phyloP scores from a whole-genome alignment of 2,797 vertebrate species.

The Morus bassanus region DNA sequence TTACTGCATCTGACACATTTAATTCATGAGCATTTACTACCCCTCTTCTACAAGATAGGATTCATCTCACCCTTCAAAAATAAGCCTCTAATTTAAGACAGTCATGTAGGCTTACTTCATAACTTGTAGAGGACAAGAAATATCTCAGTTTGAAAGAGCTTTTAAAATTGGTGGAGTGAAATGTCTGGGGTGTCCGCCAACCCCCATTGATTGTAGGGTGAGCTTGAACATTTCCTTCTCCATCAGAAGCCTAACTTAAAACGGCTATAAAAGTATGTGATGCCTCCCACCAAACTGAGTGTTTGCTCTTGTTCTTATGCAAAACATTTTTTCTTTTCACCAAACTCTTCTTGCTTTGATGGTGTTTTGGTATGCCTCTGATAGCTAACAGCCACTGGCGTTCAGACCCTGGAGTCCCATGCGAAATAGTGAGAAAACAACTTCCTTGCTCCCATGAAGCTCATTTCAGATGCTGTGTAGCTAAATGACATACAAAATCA shows the following conservation, averaged over 20 bases:
- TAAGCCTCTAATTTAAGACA: background rate
- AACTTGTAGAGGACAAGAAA: background rate
- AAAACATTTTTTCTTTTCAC: background rate
- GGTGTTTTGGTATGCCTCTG: background rate
- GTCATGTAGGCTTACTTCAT: background rate
- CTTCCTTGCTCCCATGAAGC: background rate
- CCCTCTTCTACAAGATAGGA: background rate
- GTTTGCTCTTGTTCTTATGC: background rate
- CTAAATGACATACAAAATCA: background rate
- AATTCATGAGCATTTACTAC: background rate
- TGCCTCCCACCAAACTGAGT: background rate
- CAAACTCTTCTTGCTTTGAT: background rate
- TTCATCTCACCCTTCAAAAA: background rate
- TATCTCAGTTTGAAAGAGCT: background rate
- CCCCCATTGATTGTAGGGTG: background rate
- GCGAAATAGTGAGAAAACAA: background rate
- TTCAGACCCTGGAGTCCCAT: background rate
- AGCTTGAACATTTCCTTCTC: background rate
- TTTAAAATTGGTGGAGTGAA: background rate
- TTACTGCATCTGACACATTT: background rate
- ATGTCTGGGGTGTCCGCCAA: fast-evolving
- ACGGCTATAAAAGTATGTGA: background rate
- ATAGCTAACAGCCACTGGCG: background rate
- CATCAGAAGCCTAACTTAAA: background rate
- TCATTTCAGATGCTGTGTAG: background rate